Conservation (phyloP, 2,113 vertebrate genomes). For the Xiphophorus couchianus region DNA sequence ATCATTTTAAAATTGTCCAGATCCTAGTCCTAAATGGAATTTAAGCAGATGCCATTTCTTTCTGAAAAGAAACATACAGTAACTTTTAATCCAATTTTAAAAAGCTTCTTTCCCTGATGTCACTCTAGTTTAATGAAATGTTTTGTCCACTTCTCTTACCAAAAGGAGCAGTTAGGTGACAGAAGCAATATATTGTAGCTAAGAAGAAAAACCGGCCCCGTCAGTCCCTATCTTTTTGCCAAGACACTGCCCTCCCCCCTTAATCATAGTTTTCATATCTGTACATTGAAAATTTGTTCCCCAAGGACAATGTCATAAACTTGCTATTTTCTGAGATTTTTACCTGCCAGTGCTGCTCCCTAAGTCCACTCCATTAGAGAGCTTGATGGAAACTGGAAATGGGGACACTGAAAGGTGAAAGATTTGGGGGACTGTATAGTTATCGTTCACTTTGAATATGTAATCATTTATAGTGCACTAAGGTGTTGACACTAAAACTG, state of each 20-base stretch:
- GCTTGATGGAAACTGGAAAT: conserved; percentile 39
- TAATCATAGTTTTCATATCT: conserved; percentile 99
- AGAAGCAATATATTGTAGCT: conserved; percentile 88
- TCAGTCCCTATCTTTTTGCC: conserved; percentile 77
- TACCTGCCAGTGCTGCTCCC: conserved; percentile 87
- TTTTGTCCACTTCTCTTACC: conserved; percentile 8
- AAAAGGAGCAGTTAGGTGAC: conserved; percentile 20
- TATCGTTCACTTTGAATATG: conserved; percentile 14
- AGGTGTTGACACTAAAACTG: conserved; percentile 80
- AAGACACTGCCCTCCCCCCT: conserved; percentile 84
- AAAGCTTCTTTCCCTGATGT: not conserved
- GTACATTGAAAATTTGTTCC: conserved; percentile 95
- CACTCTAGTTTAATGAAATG: conserved; percentile 18
- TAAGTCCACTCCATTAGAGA: conserved; percentile 88
- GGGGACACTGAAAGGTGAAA: conserved; percentile 33
- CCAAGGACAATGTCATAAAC: conserved; percentile 98
- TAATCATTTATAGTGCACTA: conserved; percentile 60
- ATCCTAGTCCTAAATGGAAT: not conserved
- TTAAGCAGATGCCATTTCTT: not conserved
- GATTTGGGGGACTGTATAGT: conserved; percentile 28
- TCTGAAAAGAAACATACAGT: not conserved
- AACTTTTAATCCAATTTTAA: not conserved
- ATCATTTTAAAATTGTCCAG: not conserved
- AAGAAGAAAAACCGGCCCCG: conserved; percentile 87
- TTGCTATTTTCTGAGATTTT: conserved; percentile 93